Percentiles rank a stretch among this genome's conserved stretches.
Conservation (phyloP, 2,797 vertebrate species). For the Schizothorax lantsangensis region DNA sequence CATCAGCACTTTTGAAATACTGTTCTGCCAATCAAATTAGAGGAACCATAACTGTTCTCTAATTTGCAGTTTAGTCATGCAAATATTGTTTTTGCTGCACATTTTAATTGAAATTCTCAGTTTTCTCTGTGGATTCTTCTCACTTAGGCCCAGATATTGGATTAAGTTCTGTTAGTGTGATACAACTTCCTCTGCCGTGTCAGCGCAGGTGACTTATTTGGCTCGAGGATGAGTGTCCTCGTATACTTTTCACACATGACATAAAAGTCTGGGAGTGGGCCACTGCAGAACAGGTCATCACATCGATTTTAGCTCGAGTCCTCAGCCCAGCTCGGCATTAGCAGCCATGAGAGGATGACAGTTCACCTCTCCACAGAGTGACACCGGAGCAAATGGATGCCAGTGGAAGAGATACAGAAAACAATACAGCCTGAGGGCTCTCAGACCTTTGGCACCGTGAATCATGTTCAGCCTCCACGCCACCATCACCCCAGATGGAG, state of each 20-base stretch:
- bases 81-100: neutral
- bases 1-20: neutral
- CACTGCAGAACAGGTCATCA: slow-evolving; percentile 38
- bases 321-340: slow-evolving; percentile 45
- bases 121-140: neutral
- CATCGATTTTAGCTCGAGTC: slow-evolving; percentile 51
- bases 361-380: slow-evolving; percentile 47
- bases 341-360: slow-evolving; percentile 48
- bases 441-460: slow-evolving; percentile 52
- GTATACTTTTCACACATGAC: slow-evolving; percentile 45
- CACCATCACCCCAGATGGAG: slow-evolving; percentile 53
- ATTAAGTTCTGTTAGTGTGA: slow-evolving; percentile 2
- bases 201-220: slow-evolving; percentile 17
- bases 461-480: slow-evolving; percentile 52
- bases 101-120: no score
- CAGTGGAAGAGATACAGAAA: slow-evolving; percentile 42
- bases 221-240: slow-evolving; percentile 36
- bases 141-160: neutral
- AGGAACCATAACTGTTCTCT: neutral
- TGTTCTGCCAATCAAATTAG: neutral
- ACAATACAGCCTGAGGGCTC: slow-evolving; percentile 50
- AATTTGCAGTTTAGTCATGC: no score
- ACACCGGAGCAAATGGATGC: slow-evolving; percentile 50
- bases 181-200: slow-evolving; percentile 8
- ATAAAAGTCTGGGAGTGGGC: slow-evolving; percentile 27